phyloP scores from a whole-genome alignment of 2,888 invertebrate genomes.

The Drosophila nr. perissopoda region DNA sequence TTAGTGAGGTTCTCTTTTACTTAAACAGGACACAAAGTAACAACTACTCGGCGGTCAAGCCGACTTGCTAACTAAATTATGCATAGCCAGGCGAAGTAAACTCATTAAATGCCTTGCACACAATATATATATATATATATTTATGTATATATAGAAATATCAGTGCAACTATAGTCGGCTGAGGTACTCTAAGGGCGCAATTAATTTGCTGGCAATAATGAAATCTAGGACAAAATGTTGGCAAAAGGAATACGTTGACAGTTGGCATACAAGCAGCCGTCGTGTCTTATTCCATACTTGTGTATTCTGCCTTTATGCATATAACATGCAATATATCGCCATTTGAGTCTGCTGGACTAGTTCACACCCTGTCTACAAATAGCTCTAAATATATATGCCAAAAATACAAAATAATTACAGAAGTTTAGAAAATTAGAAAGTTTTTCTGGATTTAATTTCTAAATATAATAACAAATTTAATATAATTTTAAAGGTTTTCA shows the following conservation, averaged over 20 bases:
- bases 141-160: slow-evolving; percentile 3
- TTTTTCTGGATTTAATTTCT: background rate
- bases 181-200: slow-evolving; percentile 55
- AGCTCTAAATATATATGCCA: too few species aligned
- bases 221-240: slow-evolving; percentile 77
- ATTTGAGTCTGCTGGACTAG: background rate
- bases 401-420: too few species aligned
- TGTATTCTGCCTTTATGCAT: slow-evolving; percentile 39
- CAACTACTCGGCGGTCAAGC: slow-evolving; percentile 50
- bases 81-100: slow-evolving; percentile 40
- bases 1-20: slow-evolving; percentile 51
- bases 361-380: background rate
- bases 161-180: slow-evolving; percentile 17
- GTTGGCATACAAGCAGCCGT: slow-evolving; percentile 41
- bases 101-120: slow-evolving; percentile 17
- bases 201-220: slow-evolving; percentile 79
- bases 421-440: too few species aligned
- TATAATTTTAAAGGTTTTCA: too few species aligned
- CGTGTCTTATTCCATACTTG: slow-evolving; percentile 8
- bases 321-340: background rate
- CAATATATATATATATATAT: slow-evolving; percentile 5
- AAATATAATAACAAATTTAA: background rate
- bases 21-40: slow-evolving; percentile 31
- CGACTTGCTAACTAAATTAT: slow-evolving; percentile 66
- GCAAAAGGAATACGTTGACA: slow-evolving; percentile 76